Evolutionary conservation across 2,797 vertebrate genomes (phyloP).

Genomic region (Labroides dimidiatus): DNA sequence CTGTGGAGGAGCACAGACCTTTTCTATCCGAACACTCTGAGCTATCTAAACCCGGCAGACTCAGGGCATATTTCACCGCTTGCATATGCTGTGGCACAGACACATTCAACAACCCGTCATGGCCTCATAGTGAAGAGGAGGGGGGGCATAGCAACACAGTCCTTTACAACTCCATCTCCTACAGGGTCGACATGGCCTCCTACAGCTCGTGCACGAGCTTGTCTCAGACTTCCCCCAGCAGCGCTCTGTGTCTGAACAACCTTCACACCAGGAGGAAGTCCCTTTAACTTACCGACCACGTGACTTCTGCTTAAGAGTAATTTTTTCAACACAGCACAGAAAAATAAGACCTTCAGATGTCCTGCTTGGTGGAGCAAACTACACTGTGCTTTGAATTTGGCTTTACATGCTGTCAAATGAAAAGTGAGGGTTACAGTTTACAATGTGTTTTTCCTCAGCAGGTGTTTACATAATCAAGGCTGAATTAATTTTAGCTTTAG

Average conservation of each 20-base stretch:
- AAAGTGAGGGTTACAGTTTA: slow-evolving; percentile 23
- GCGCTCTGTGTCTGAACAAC: slow-evolving; percentile 70
- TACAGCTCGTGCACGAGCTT: slow-evolving; percentile 80
- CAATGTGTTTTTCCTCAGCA: slow-evolving; percentile 46
- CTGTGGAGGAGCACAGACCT: slow-evolving; percentile 64
- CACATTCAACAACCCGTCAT: slow-evolving; percentile 39
- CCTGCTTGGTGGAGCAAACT: slow-evolving; percentile 24
- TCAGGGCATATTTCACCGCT: slow-evolving; percentile 78
- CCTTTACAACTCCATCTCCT: slow-evolving; percentile 88
- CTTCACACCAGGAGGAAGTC: slow-evolving; percentile 83
- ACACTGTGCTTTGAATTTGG: slow-evolving; percentile 15
- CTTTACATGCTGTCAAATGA: slow-evolving; percentile 12
- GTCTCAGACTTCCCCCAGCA: slow-evolving; percentile 79
- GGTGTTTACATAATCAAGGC: no score
- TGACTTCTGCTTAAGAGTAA: not conserved
- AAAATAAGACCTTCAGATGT: slow-evolving; percentile 16
- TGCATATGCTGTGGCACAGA: slow-evolving; percentile 79
- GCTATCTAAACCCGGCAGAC: slow-evolving; percentile 43
- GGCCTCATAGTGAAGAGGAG: slow-evolving; percentile 68
- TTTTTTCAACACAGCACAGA: slow-evolving; percentile 19
- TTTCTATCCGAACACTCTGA: slow-evolving; percentile 32
- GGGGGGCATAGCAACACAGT: slow-evolving; percentile 85
- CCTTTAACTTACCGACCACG: slow-evolving; percentile 69
- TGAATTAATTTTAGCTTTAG: no score
- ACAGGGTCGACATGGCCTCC: slow-evolving; percentile 80